phyloP scores from a whole-genome alignment of 2,888 invertebrate genomes.

The Agrotis puta region DNA sequence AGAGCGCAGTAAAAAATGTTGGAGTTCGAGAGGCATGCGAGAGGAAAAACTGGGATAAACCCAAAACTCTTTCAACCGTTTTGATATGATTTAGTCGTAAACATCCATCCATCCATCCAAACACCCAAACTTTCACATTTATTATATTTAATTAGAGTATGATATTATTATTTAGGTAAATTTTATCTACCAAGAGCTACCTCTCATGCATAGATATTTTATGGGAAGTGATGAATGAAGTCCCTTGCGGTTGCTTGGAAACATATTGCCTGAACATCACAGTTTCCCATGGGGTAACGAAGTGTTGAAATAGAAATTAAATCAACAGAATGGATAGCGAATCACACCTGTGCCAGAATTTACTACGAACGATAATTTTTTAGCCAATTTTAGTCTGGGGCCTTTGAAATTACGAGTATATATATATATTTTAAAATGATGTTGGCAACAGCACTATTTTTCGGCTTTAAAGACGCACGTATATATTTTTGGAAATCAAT shows the following conservation, averaged over 20 bases:
- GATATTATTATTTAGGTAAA: no score
- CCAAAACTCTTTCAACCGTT: no score
- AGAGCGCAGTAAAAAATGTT: no score
- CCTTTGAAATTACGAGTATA: neutral
- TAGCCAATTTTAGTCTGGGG: neutral
- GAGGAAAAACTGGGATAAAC: no score
- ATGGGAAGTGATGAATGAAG: constrained; percentile 53
- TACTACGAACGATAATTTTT: neutral
- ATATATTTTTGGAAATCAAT: no score
- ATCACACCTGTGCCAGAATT: constrained; percentile 36
- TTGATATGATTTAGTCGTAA: no score
- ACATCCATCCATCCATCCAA: no score
- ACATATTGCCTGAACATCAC: constrained; percentile 48
- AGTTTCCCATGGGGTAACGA: constrained; percentile 18
- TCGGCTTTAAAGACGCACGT: neutral
- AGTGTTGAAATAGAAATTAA: constrained; percentile 45
- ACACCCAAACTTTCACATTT: no score
- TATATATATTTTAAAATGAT: no score
- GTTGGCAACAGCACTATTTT: neutral
- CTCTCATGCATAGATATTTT: constrained; percentile 13
- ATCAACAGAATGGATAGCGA: constrained; percentile 23
- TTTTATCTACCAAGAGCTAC: neutral
- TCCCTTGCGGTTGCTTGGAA: constrained; percentile 45
- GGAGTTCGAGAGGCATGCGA: no score
- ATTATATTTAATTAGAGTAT: no score